Evolutionary conservation across 2,113 vertebrate species (phyloP).

Genomic region (Eurystomus gularis): DNA sequence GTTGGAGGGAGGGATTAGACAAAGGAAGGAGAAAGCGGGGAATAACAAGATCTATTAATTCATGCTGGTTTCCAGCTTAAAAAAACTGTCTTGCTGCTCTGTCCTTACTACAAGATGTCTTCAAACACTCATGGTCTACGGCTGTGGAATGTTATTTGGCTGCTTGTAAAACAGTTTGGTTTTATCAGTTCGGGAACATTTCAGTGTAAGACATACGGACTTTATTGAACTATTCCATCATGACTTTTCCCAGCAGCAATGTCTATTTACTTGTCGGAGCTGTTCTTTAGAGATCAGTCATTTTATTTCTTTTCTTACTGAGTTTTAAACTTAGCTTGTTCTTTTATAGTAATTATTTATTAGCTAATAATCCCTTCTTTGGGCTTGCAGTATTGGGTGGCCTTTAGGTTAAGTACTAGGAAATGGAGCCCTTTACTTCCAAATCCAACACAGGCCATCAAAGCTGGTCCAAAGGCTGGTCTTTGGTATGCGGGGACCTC

Average conservation of each 20-base stretch:
- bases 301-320: not conserved
- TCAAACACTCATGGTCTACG: conserved; percentile 22
- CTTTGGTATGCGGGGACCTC: not conserved
- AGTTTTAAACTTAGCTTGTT: conserved; percentile 12
- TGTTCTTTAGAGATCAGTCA: not conserved
- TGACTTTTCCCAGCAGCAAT: conserved; percentile 18
- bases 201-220: not conserved
- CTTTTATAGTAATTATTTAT: conserved; percentile 42
- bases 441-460: not conserved
- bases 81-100: not conserved
- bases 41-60: conserved; percentile 10
- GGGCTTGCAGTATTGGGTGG: not conserved
- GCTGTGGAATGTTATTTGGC: conserved; percentile 63
- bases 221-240: conserved; percentile 2
- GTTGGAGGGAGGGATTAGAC: not conserved
- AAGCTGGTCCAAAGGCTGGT: not conserved
- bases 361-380: conserved; percentile 30
- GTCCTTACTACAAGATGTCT: conserved; percentile 43
- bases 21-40: conserved; percentile 13
- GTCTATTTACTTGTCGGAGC: conserved; percentile 1
- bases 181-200: not conserved
- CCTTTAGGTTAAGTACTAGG: conserved; percentile 12
- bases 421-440: conserved; percentile 13
- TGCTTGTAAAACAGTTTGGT: conserved; percentile 8
- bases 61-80: not conserved